Evolutionary conservation across 2,797 vertebrate species (phyloP), one percentile per base, ranked within the genome.

Genomic region (Sardinella longiceps): DNA sequence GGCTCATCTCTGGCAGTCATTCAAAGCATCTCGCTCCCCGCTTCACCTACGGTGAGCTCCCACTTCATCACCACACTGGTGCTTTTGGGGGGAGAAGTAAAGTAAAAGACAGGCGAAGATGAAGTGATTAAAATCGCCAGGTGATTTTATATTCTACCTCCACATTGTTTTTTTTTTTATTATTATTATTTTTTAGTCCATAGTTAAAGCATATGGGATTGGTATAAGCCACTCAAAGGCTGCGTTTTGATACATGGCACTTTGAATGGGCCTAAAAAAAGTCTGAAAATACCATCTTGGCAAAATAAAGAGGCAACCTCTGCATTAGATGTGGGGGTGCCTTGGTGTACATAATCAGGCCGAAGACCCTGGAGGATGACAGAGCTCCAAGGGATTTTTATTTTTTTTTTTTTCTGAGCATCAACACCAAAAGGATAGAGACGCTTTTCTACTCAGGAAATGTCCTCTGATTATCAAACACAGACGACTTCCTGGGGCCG

Each of bases 21-120:
- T 88, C 81, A 88, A 82, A 88, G 83, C 25, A 23, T 48, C 82
- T 14, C 74, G 48, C 56, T 82, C 14, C 82, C 86, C 66, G 12
- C 33, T 20, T 18, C 33, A 4, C 33, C 66, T 74, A 33, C 18
- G 0, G 30, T 39, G 30, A 6, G 14, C 66, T 66, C 4, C 28
- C 63, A 14, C 4, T 14, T 30, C 30, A 6, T 56, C 53, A 37
- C 30, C 66, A 37, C 14, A 28, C 66, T 18, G 66, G 66, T 15
- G 30, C 12, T 37, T 74, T 39, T 74, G 12, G 20, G 14, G 3
- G 2, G 12, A 10, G 25, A 25, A 63, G 30, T 20, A 6, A 74
- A 1, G 7, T n/a, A n/a, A n/a, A n/a, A 74, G 66, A 37, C 14
- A 74, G 30, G 14, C 2, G 14, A 15, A 37, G 6, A 74, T 74